Base-by-base conservation (phyloP, 2,113 vertebrate species). In the Rafetus swinhoei region DNA sequence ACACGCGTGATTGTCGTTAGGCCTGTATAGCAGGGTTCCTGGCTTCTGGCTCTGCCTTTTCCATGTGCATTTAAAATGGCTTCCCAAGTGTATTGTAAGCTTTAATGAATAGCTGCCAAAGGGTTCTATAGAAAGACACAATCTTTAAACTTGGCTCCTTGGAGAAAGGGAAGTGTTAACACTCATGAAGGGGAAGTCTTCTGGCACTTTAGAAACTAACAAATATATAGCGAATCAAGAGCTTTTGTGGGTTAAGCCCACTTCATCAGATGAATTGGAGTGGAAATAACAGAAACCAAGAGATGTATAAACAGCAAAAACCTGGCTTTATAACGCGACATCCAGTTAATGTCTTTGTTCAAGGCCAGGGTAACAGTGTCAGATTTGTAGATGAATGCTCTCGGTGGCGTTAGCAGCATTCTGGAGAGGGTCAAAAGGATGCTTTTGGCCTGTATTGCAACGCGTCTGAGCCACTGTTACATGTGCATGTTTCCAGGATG, bases 401-500 rank as follows among this genome's bases (percentile, higher is more conserved):
- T 2, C 5, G 4, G 77, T 57, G 79, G 22, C 56, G 7, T 0
- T 82, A 29, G 3, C 0, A 1, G 57, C 0, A 1, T 29, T 29
- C 25, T 15, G 52, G 65, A 2, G 4, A 12, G 50, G 5, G 0
- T 2, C 16, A 54, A 56, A 39, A 4, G n/a, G 1, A 2, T 45
- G 77, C 29, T 52, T 60, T 39, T 53, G 5, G 14, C 27, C n/a
- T 21, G 2, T 0, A 32, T 52, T 15, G 85, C 8, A 1, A 6
- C 45, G 21, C 29, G 80, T 79, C 32, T 86, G 59, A 14, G 32
- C 57, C 21, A 79, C 74, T 4, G 83, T n/a, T 60, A 0, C 18
- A n/a, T 2, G 27, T 16, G 54, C 52, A 59, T 52, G 85, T 6
- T n/a, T 2, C 1, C 92, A 99, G 98, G 99, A 99, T 0, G 98